A percentile compares a stretch with the other conserved stretches of the same genome.
These are phyloP conservation scores for Epinotia brunnichana DNA, from an alignment of 2,888 invertebrate species.

Conservation along the genomic window DNA sequence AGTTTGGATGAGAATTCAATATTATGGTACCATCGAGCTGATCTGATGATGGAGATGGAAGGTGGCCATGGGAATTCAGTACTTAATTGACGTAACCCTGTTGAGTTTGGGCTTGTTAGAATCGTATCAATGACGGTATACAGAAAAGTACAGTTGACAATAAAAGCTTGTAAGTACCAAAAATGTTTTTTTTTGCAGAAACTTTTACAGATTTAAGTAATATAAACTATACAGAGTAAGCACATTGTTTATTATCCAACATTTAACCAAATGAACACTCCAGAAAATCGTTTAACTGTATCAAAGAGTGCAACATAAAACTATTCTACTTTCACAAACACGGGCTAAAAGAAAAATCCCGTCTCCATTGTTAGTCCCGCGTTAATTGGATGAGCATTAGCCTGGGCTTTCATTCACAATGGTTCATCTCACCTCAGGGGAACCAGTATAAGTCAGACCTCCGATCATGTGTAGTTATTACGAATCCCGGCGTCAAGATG, in stretches of 20 bases:
- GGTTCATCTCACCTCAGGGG: background rate
- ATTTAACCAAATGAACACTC: background rate
- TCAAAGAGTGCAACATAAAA: constrained; percentile 1
- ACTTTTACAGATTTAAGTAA: too few species aligned
- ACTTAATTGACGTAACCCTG: too few species aligned
- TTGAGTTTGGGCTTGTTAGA: too few species aligned
- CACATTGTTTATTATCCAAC: background rate
- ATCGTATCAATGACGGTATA: too few species aligned
- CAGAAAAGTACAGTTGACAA: too few species aligned
- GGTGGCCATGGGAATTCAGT: too few species aligned
- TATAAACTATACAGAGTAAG: too few species aligned
- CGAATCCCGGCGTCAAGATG: background rate
- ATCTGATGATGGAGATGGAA: too few species aligned
- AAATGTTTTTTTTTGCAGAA: too few species aligned
- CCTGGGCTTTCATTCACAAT: background rate
- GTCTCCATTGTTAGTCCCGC: constrained; percentile 7
- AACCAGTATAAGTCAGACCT: background rate
- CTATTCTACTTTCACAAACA: constrained; percentile 7
- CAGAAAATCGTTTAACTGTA: background rate
- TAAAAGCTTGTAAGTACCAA: too few species aligned
- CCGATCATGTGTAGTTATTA: background rate
- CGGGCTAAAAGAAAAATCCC: background rate
- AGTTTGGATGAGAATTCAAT: too few species aligned
- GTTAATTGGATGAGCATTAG: constrained; percentile 37
- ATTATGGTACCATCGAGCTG: too few species aligned